A percentile compares a stretch with the other conserved stretches of the same genome.
These are phyloP conservation scores for Acanthis flammea DNA, from an alignment of 2,797 vertebrate species.

Conservation along the genomic window DNA sequence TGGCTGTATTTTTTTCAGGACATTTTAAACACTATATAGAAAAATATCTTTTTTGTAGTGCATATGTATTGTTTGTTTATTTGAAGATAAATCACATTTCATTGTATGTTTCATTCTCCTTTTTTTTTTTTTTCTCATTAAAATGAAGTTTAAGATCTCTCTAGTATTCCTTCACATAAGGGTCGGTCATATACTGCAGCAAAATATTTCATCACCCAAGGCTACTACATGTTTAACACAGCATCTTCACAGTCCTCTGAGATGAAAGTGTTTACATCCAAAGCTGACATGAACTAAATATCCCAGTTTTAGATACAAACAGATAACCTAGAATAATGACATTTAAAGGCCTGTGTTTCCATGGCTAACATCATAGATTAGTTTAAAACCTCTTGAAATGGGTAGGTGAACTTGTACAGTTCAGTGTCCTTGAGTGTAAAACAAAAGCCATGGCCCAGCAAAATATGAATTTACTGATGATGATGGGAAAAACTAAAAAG, in stretches of 20 bases:
- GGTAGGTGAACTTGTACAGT: background rate
- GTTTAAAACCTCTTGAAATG: background rate
- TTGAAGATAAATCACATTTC: background rate
- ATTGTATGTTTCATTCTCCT: background rate
- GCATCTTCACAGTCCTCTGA: background rate
- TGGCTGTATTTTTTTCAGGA: slow-evolving; percentile 1
- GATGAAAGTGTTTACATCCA: background rate
- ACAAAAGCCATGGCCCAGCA: background rate
- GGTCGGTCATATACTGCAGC: background rate
- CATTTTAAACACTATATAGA: background rate
- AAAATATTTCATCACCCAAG: background rate
- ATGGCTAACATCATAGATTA: rapidly evolving
- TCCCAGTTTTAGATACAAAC: background rate
- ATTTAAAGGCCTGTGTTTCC: background rate
- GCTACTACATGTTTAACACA: background rate
- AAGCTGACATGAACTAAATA: background rate
- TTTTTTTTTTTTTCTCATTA: background rate
- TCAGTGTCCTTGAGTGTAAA: background rate
- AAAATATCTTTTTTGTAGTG: background rate
- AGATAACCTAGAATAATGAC: background rate
- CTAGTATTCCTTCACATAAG: background rate
- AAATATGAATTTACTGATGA: background rate
- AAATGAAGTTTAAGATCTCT: background rate
- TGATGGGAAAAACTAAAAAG: background rate
- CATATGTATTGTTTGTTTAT: background rate